phyloP scores from a whole-genome alignment of 2,888 invertebrate genomes.

The Polymixis lichenea region DNA sequence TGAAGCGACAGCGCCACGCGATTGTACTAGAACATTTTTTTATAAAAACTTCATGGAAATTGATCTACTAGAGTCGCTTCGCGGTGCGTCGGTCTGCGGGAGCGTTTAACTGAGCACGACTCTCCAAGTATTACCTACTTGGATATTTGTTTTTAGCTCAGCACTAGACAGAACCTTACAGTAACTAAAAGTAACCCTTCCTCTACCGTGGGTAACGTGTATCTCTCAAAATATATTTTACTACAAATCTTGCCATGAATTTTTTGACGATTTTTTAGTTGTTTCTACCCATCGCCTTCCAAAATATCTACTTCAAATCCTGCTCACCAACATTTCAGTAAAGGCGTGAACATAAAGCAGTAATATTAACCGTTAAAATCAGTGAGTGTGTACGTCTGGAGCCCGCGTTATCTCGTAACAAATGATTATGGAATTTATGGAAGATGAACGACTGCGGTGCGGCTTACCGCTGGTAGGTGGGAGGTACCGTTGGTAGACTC shows the following conservation, averaged over 20 bases:
- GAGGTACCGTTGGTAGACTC: constrained; percentile 53
- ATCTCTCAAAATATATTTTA: too few species aligned
- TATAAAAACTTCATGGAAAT: too few species aligned
- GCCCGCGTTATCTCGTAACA: constrained; percentile 76
- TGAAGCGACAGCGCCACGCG: too few species aligned
- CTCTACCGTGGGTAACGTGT: too few species aligned
- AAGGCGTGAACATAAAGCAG: constrained; percentile 44
- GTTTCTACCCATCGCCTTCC: neutral
- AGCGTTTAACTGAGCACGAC: neutral
- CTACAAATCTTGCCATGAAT: too few species aligned
- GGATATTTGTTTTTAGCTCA: neutral
- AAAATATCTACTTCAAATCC: neutral
- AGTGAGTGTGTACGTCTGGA: constrained; percentile 65
- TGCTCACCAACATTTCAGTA: neutral
- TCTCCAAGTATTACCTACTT: neutral
- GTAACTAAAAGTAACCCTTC: neutral
- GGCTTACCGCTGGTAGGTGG: constrained; percentile 64
- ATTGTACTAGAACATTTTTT: too few species aligned
- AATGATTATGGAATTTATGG: constrained; percentile 78
- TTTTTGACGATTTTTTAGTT: neutral
- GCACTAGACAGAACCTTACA: neutral
- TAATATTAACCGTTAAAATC: constrained; percentile 65
- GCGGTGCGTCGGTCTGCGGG: too few species aligned
- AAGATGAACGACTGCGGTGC: constrained; percentile 76
- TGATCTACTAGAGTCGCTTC: too few species aligned